phyloP scores from a whole-genome alignment of 2,797 vertebrate species.

The Megaceryle alcyon region DNA sequence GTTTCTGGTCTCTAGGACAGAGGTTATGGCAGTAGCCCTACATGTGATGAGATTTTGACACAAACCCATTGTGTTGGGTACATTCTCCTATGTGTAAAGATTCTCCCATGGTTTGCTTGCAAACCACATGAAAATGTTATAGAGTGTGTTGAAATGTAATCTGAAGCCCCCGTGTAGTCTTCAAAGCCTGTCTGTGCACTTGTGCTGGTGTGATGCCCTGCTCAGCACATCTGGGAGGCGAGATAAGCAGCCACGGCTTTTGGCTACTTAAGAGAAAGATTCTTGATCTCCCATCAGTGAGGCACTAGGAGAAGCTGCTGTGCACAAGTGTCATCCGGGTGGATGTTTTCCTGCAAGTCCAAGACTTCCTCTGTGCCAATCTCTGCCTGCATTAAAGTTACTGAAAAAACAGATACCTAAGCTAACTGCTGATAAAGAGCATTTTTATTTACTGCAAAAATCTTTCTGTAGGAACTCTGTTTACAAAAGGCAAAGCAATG shows the following conservation, averaged over 20 bases:
- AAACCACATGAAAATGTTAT: background rate
- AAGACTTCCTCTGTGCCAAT: background rate
- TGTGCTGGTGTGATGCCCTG: background rate
- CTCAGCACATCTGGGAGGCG: background rate
- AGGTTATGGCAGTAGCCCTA: background rate
- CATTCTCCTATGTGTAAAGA: background rate
- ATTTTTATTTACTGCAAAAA: background rate
- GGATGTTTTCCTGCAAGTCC: background rate
- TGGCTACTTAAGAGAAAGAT: background rate
- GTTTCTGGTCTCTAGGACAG: background rate
- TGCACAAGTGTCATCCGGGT: background rate
- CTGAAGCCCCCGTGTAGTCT: background rate
- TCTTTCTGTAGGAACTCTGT: background rate
- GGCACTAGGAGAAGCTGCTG: background rate
- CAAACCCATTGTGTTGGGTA: background rate
- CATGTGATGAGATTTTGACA: background rate
- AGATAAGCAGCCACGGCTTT: background rate
- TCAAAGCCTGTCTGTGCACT: background rate
- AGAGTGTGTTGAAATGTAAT: background rate
- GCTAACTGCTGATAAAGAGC: background rate
- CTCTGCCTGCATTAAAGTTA: background rate
- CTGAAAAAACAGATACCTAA: background rate
- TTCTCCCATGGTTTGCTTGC: background rate
- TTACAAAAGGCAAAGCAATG: background rate
- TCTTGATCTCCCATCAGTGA: background rate